A percentile compares a stretch with the other conserved stretches of the same genome.
Evolutionary conservation across 1,140 invertebrate species (phyloP).

Genomic region (Muscidifurax raptorellus): DNA sequence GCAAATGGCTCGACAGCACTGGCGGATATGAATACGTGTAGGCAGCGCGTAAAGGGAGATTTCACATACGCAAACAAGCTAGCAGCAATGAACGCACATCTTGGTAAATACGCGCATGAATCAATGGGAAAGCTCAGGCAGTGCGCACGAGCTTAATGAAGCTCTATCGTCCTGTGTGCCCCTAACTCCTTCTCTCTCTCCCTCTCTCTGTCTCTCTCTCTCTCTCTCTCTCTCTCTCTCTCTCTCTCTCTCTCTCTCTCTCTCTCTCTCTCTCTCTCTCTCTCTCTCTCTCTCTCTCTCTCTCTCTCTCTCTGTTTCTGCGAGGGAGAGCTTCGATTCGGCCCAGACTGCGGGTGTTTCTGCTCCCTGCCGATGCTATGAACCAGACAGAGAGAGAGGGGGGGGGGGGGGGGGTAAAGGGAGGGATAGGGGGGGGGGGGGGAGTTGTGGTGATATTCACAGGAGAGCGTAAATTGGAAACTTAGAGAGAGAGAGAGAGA

Average conservation of each 20-base stretch:
- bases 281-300: background rate
- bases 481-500: conserved; percentile 11
- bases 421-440: too few relatives aligned
- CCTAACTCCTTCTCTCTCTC: background rate
- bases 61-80: too few relatives aligned
- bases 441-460: background rate
- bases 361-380: background rate
- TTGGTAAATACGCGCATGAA: conserved; percentile 51
- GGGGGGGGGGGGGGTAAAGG: too few relatives aligned
- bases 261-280: conserved; percentile 9
- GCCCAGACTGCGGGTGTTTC: background rate
- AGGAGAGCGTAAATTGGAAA: conserved; percentile 16
- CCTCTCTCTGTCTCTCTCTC: conserved; percentile 34
- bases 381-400: background rate
- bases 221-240: conserved; percentile 5
- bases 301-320: conserved; percentile 34
- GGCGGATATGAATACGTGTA: too few relatives aligned
- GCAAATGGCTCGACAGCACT: background rate
- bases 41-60: too few relatives aligned
- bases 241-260: conserved; percentile 28
- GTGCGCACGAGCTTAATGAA: conserved; percentile 40
- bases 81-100: background rate
- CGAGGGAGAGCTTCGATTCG: conserved; percentile 10
- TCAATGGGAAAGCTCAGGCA: conserved; percentile 55
- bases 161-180: background rate